Conservation (phyloP, 1,140 invertebrate genomes). For the Hylyphantes graminicola region DNA sequence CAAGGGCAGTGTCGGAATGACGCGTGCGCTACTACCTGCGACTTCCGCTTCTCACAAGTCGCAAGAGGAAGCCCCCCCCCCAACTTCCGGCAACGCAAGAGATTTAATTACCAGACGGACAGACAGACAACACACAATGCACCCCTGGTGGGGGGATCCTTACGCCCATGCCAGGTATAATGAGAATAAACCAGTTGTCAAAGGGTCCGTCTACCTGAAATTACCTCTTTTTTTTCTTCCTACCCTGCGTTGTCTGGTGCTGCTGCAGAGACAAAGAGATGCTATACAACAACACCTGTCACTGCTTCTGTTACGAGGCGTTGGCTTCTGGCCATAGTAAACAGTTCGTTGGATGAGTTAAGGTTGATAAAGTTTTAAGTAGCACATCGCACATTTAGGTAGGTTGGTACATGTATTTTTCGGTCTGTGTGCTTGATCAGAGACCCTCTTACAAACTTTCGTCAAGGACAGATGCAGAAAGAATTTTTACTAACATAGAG, state of each 20-base stretch:
- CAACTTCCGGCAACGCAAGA: slow-evolving; percentile 21
- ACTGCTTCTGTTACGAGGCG: background rate
- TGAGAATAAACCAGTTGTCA: slow-evolving; percentile 44
- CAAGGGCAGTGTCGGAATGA: slow-evolving; percentile 20
- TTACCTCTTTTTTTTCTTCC: background rate
- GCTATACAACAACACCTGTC: slow-evolving; percentile 38
- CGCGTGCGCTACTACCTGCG: slow-evolving; percentile 57
- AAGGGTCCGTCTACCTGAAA: background rate
- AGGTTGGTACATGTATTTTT: too few relatives aligned
- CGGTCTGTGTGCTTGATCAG: too few relatives aligned
- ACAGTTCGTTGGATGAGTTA: background rate
- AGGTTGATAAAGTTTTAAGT: too few relatives aligned
- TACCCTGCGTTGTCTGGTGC: background rate
- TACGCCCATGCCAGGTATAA: background rate
- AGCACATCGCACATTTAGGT: too few relatives aligned
- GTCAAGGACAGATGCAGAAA: too few relatives aligned
- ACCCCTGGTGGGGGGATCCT: background rate
- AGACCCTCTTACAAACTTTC: too few relatives aligned
- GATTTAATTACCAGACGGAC: slow-evolving; percentile 47
- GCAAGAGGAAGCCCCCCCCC: slow-evolving; percentile 40
- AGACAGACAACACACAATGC: slow-evolving; percentile 4
- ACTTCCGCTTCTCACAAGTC: slow-evolving; percentile 57
- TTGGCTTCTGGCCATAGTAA: slow-evolving; percentile 1
- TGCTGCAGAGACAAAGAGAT: background rate
- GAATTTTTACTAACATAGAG: too few relatives aligned